Percentiles rank a stretch among this genome's conserved stretches.
These are phyloP conservation scores for Microcebus murinus DNA, from an alignment of 2,113 vertebrate genomes.

Conservation along the genomic window DNA sequence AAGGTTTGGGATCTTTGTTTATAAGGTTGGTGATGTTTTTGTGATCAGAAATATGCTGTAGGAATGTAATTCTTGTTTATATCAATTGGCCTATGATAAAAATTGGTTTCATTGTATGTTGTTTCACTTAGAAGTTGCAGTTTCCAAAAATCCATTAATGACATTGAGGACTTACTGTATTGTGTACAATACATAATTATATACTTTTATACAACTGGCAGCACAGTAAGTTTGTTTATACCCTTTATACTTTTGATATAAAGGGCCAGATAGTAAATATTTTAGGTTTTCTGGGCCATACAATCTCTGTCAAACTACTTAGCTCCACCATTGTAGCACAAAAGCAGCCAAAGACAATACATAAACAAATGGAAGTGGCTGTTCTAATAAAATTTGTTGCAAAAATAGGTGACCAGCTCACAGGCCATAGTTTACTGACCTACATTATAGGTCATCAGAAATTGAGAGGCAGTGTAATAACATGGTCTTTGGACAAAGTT, in stretches of 20 bases:
- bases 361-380: not conserved
- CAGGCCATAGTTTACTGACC: not conserved
- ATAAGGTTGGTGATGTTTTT: not conserved
- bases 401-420: not conserved
- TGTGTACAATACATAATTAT: not conserved
- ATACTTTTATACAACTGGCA: not conserved
- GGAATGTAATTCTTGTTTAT: not conserved
- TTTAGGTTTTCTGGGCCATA: not conserved
- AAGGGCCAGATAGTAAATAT: not conserved
- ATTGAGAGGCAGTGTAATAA: not conserved
- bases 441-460: not conserved
- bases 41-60: not conserved
- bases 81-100: not conserved
- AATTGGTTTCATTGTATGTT: not conserved
- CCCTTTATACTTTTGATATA: not conserved
- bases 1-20: not conserved
- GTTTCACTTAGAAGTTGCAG: not conserved
- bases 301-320: not conserved
- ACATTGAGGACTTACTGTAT: not conserved
- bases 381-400: conserved; percentile 10
- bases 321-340: not conserved
- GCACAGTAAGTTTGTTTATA: not conserved
- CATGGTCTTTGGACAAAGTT: not conserved
- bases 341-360: not conserved
- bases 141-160: not conserved